These are phyloP conservation scores for Saguinus midas DNA, from an alignment of 2,113 vertebrate species.

Conservation along the genomic window DNA sequence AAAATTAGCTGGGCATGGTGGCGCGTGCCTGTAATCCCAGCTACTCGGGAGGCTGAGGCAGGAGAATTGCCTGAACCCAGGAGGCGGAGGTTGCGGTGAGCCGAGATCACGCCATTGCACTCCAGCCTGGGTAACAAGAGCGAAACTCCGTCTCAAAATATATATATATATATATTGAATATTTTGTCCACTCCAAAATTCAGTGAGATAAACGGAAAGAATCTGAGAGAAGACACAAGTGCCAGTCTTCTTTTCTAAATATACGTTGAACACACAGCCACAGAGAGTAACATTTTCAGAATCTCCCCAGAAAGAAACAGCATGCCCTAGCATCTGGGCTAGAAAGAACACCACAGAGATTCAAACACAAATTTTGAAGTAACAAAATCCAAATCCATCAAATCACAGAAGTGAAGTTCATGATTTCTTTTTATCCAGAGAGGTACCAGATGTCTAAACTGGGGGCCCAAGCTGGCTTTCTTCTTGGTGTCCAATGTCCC, in stretches of 20 bases:
- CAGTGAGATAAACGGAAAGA: background rate
- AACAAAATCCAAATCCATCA: background rate
- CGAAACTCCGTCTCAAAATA: background rate
- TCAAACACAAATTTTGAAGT: background rate
- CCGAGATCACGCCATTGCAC: no score
- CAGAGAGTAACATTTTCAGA: background rate
- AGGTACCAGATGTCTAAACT: background rate
- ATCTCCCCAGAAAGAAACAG: background rate
- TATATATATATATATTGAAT: background rate
- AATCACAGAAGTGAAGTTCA: background rate
- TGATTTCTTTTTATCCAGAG: background rate
- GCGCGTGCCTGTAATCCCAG: no score
- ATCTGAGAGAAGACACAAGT: background rate
- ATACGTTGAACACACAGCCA: background rate
- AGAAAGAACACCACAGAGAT: background rate
- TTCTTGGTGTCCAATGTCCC: background rate
- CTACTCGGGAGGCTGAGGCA: no score
- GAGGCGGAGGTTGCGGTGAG: no score
- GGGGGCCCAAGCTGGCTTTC: rapidly evolving
- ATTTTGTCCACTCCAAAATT: background rate
- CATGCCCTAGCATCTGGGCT: background rate
- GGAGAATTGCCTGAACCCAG: no score
- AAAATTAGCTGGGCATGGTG: no score
- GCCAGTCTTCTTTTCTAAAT: background rate
- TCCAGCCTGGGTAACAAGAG: no score